Evolutionary conservation across 2,888 invertebrate genomes (phyloP).

Genomic region (Julus scanicus): DNA sequence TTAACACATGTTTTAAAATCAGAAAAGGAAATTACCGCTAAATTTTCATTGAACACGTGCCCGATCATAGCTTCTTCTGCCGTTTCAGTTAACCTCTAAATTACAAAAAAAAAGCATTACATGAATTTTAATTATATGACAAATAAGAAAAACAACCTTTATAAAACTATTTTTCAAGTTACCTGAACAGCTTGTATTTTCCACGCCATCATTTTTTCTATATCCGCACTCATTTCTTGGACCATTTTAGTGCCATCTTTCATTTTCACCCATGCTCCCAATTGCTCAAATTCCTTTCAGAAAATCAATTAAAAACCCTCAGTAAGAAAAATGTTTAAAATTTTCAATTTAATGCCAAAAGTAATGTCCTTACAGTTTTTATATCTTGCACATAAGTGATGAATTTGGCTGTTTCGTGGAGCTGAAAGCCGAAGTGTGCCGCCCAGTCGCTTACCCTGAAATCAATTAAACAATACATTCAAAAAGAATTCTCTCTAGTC

Average conservation of each 20-base stretch:
- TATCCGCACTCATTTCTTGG: slow-evolving; percentile 81
- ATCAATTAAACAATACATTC: neutral
- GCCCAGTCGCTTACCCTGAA: neutral
- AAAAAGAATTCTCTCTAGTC: too few species aligned
- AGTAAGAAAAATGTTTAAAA: neutral
- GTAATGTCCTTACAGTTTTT: neutral
- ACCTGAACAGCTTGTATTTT: slow-evolving; percentile 92
- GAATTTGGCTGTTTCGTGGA: neutral
- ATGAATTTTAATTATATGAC: neutral
- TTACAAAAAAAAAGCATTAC: neutral
- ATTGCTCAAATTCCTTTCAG: slow-evolving; percentile 13
- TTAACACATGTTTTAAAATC: too few species aligned
- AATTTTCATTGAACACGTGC: slow-evolving; percentile 69
- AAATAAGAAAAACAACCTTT: neutral
- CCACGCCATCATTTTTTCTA: slow-evolving; percentile 84
- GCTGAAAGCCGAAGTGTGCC: neutral
- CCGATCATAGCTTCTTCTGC: slow-evolving; percentile 78
- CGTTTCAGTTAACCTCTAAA: slow-evolving; percentile 78
- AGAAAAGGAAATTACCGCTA: slow-evolving; percentile 59
- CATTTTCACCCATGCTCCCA: slow-evolving; percentile 76
- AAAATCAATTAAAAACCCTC: neutral
- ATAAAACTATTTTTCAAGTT: slow-evolving; percentile 58
- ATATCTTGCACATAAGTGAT: neutral
- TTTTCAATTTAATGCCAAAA: neutral
- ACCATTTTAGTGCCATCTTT: slow-evolving; percentile 84